Evolutionary conservation across 2,113 vertebrate genomes (phyloP).

Genomic region (Erinaceus europaeus): DNA sequence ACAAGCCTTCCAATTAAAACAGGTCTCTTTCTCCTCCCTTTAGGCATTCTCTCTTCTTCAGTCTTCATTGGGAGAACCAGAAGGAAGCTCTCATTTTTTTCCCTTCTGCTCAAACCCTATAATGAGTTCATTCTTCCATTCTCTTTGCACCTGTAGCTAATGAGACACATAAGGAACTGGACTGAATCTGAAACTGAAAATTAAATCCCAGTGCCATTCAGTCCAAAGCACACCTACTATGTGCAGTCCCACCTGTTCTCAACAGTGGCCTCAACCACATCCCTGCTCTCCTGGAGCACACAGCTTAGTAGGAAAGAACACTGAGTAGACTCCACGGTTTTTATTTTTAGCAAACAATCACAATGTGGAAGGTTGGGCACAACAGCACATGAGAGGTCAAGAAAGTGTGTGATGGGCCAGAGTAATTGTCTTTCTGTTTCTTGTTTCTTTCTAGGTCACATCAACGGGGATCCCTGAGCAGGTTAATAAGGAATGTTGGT

Average conservation of each 20-base stretch:
- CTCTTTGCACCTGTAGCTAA: background rate
- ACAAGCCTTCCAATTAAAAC: conserved; percentile 64
- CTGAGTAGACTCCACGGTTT: background rate
- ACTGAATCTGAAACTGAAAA: background rate
- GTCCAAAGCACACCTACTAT: background rate
- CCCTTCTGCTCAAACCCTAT: background rate
- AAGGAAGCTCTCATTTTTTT: background rate
- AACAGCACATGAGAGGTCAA: no score
- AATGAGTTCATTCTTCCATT: conserved; percentile 1
- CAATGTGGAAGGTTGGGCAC: background rate
- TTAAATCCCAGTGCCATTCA: background rate
- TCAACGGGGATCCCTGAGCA: no score
- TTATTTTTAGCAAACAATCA: background rate
- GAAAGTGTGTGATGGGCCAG: fast-evolving
- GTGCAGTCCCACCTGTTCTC: fast-evolving
- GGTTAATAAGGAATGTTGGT: no score
- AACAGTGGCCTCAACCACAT: fast-evolving
- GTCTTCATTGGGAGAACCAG: background rate
- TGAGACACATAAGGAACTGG: background rate
- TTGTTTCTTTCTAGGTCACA: background rate
- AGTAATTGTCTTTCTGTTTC: background rate
- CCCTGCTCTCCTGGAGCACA: fast-evolving
- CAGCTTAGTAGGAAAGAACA: no score
- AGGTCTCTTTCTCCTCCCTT: conserved; percentile 38
- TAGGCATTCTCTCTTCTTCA: conserved; percentile 41